Evolutionary conservation across 2,797 vertebrate genomes (phyloP).

Genomic region (Lutjanus campechanus): DNA sequence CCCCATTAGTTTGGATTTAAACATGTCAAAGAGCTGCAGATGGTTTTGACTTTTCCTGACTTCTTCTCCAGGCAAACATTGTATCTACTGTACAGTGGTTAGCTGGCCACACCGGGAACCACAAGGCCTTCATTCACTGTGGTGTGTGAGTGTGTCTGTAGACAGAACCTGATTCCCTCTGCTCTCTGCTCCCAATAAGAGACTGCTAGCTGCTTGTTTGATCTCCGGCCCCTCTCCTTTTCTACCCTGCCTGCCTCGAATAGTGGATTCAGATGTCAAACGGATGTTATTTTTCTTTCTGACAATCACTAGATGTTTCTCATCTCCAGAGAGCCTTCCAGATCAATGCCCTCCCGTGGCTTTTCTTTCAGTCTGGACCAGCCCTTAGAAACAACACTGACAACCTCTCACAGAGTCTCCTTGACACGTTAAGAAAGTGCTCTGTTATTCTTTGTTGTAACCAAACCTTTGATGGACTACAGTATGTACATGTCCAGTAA

Average conservation of each 20-base stretch:
- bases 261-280: conserved; percentile 75
- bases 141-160: conserved; percentile 40
- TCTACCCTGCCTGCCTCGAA: conserved; percentile 49
- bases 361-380: conserved; percentile 35
- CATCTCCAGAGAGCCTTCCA: conserved; percentile 53
- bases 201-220: conserved; percentile 59
- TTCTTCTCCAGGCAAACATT: conserved; percentile 65
- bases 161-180: conserved; percentile 53
- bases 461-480: conserved; percentile 44
- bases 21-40: conserved; percentile 77
- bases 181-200: conserved; percentile 73
- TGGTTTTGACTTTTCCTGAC: conserved; percentile 74
- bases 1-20: conserved; percentile 80
- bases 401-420: conserved; percentile 43
- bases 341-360: conserved; percentile 50
- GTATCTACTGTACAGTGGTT: conserved; percentile 55
- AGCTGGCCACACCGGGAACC: conserved; percentile 52
- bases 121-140: conserved; percentile 35
- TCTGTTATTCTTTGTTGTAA: conserved; percentile 45
- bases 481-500: conserved; percentile 19
- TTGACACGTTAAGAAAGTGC: conserved; percentile 44
- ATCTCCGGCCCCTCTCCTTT: conserved; percentile 42
- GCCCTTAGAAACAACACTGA: conserved; percentile 51
- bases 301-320: conserved; percentile 71
- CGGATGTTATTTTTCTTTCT: conserved; percentile 75